Evolutionary conservation across 2,797 vertebrate species (phyloP).

Genomic region (Trachurus trachurus): DNA sequence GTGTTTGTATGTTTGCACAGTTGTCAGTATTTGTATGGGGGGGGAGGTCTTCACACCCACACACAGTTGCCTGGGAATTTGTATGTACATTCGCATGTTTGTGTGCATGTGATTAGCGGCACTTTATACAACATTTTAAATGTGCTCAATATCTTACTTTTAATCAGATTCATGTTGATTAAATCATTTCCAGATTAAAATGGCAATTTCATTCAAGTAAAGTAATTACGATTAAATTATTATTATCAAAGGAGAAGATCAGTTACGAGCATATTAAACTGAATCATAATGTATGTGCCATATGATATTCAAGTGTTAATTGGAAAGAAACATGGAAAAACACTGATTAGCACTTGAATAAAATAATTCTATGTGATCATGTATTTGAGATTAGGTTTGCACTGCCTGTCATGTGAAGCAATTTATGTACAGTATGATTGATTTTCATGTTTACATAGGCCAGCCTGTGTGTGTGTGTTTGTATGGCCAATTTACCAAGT

Average conservation of each 20-base stretch:
- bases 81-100: constrained; percentile 16
- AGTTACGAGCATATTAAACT: constrained; percentile 1
- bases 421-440: not conserved
- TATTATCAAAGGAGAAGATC: not conserved
- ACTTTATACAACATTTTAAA: constrained; percentile 12
- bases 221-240: constrained; percentile 6
- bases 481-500: constrained; percentile 15
- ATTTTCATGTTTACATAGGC: constrained; percentile 22
- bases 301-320: not conserved
- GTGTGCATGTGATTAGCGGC: constrained; percentile 2
- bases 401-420: not conserved
- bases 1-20: constrained; percentile 61
- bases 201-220: not conserved
- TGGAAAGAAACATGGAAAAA: constrained; percentile 1
- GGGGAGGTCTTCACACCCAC: constrained; percentile 12
- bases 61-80: constrained; percentile 13
- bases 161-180: not conserved
- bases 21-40: constrained; percentile 52
- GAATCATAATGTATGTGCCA: not conserved
- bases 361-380: not conserved
- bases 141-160: not conserved
- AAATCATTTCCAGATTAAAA: constrained; percentile 8
- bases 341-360: constrained; percentile 8
- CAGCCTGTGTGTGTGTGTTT: not conserved
- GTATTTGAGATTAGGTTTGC: not conserved